phyloP scores from a whole-genome alignment of 2,888 invertebrate species.

The Meta bourneti region DNA sequence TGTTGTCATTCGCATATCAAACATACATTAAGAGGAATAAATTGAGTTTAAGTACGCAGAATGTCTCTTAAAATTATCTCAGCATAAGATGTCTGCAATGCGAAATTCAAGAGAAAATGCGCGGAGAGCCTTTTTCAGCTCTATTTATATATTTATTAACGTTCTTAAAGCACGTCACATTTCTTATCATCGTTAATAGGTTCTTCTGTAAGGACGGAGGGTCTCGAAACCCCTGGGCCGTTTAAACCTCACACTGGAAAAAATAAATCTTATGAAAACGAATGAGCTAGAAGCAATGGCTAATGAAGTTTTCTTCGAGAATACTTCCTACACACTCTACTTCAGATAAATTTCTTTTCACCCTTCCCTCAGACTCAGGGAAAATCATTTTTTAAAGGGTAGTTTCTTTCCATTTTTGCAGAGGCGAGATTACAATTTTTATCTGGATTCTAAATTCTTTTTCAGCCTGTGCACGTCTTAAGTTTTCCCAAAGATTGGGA shows the following conservation, averaged over 20 bases:
- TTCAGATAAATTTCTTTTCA: slow-evolving; percentile 44
- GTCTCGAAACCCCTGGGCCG: slow-evolving; percentile 25
- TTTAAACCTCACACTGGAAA: slow-evolving; percentile 13
- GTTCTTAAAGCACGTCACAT: neutral
- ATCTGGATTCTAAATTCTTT: slow-evolving; percentile 22
- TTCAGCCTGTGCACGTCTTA: slow-evolving; percentile 1
- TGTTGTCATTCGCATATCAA: no score
- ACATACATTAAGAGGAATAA: no score
- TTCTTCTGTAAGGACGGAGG: neutral
- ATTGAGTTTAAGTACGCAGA: no score
- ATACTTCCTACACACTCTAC: slow-evolving; percentile 6
- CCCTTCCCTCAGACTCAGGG: slow-evolving; percentile 14
- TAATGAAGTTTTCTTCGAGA: slow-evolving; percentile 45
- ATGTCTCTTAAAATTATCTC: no score
- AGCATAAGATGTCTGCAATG: no score
- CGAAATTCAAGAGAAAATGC: no score
- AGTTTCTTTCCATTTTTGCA: slow-evolving; percentile 31
- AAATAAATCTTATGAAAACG: neutral
- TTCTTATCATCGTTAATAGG: slow-evolving; percentile 24
- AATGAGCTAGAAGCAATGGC: slow-evolving; percentile 32
- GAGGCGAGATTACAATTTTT: slow-evolving; percentile 42
- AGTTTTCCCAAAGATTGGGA: slow-evolving; percentile 7
- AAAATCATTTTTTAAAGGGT: slow-evolving; percentile 32
- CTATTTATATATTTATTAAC: no score
- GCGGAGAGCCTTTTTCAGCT: no score